Conservation (phyloP, 2,113 vertebrate genomes). For the Varanus salvator region DNA sequence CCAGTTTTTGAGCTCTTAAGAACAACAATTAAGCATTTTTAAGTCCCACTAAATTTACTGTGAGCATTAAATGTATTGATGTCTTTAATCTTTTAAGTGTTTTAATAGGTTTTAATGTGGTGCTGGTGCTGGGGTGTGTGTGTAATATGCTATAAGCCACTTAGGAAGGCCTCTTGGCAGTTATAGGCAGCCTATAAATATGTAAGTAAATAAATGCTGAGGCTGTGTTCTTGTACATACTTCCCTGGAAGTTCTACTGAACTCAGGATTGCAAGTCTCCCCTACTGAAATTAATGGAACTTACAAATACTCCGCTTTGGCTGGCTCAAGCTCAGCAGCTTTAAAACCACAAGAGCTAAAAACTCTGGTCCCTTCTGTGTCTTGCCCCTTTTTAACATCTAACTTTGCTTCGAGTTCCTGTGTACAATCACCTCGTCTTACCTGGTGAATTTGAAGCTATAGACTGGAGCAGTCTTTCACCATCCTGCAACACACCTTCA, state of each 20-base stretch:
- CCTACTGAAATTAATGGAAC: background rate
- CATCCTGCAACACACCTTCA: slow-evolving; percentile 81
- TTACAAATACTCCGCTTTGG: background rate
- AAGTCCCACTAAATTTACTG: background rate
- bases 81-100: too few species aligned
- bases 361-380: background rate
- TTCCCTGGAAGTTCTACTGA: background rate
- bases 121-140: too few species aligned
- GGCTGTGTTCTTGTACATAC: background rate
- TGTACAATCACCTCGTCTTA: slow-evolving; percentile 58
- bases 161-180: too few species aligned
- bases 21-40: background rate
- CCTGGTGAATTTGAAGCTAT: slow-evolving; percentile 85
- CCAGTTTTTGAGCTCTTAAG: too few species aligned
- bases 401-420: background rate
- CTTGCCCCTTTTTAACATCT: background rate
- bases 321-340: background rate
- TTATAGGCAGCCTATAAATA: too few species aligned
- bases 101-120: too few species aligned
- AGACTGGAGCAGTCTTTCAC: slow-evolving; percentile 85
- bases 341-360: background rate
- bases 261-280: background rate
- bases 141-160: too few species aligned
- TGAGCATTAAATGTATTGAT: background rate
- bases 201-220: background rate